These are phyloP conservation scores for Carassius auratus DNA, from an alignment of 2,113 vertebrate species.

Conservation along the genomic window DNA sequence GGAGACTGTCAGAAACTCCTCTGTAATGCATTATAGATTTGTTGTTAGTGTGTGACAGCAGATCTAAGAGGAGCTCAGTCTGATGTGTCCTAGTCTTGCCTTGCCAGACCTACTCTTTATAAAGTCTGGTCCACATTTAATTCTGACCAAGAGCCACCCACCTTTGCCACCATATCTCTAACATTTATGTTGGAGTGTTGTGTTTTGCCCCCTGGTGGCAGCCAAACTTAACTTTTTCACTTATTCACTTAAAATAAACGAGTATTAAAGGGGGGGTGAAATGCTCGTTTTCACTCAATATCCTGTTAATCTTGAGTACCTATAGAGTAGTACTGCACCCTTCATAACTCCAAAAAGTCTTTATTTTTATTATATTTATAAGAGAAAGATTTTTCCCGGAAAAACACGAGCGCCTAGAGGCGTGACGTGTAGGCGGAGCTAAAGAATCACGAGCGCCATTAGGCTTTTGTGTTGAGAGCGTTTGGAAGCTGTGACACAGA, in stretches of 20 bases:
- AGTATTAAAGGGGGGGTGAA: too few relatives aligned
- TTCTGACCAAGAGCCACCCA: neutral
- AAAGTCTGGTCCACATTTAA: neutral
- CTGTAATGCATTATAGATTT: conserved; percentile 20
- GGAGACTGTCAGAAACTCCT: neutral
- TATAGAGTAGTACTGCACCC: too few relatives aligned
- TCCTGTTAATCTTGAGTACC: too few relatives aligned
- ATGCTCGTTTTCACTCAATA: too few relatives aligned
- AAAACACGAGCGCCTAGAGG: too few relatives aligned
- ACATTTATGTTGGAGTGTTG: neutral
- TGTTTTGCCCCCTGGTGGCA: neutral
- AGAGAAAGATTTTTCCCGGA: too few relatives aligned
- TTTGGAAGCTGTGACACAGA: too few relatives aligned
- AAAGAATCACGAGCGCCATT: too few relatives aligned
- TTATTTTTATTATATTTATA: too few relatives aligned
- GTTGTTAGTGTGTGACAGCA: neutral
- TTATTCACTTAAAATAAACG: neutral
- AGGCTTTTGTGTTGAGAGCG: too few relatives aligned
- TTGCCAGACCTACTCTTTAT: conserved; percentile 1
- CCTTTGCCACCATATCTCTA: neutral
- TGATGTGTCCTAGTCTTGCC: neutral
- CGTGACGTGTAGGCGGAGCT: too few relatives aligned
- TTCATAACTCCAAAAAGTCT: too few relatives aligned
- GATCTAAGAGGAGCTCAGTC: conserved; percentile 6
- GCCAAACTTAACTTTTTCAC: neutral